Evolutionary conservation across 2,888 invertebrate species (phyloP).

Genomic region (Zygogramma bicolorata): DNA sequence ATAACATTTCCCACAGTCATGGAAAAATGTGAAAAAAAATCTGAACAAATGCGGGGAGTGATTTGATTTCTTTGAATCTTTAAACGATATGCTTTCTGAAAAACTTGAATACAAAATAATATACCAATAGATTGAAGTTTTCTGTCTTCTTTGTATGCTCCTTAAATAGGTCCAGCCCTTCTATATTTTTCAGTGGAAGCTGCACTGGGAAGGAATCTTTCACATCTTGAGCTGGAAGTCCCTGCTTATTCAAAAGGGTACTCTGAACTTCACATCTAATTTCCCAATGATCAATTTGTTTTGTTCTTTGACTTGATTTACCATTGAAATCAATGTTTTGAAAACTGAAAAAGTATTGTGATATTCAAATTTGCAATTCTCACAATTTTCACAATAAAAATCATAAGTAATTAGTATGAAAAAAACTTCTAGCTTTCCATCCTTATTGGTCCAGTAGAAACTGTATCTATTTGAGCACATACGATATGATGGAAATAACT

Average conservation of each 20-base stretch:
- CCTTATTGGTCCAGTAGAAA: neutral
- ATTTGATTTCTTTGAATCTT: neutral
- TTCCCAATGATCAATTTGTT: conserved; percentile 8
- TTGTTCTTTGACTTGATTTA: no score
- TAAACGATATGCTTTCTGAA: neutral
- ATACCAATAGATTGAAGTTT: conserved; percentile 1
- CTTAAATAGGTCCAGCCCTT: conserved; percentile 1
- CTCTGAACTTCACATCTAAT: conserved; percentile 9
- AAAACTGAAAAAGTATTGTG: conserved; percentile 6
- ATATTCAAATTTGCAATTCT: conserved; percentile 9
- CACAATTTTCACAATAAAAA: neutral
- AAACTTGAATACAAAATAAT: conserved; percentile 7
- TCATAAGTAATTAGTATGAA: conserved; percentile 3
- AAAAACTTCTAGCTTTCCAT: no score
- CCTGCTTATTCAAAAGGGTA: neutral
- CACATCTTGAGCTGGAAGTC: neutral
- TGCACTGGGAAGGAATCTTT: neutral
- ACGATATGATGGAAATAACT: no score
- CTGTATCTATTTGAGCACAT: neutral
- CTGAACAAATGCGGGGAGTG: neutral
- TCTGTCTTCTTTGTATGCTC: conserved; percentile 2
- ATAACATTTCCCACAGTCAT: neutral
- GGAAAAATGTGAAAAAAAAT: neutral
- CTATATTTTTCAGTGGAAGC: conserved; percentile 11
- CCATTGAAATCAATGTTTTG: conserved; percentile 11